These are phyloP conservation scores for Apaloderma vittatum DNA, from an alignment of 2,113 vertebrate genomes.

Conservation along the genomic window DNA sequence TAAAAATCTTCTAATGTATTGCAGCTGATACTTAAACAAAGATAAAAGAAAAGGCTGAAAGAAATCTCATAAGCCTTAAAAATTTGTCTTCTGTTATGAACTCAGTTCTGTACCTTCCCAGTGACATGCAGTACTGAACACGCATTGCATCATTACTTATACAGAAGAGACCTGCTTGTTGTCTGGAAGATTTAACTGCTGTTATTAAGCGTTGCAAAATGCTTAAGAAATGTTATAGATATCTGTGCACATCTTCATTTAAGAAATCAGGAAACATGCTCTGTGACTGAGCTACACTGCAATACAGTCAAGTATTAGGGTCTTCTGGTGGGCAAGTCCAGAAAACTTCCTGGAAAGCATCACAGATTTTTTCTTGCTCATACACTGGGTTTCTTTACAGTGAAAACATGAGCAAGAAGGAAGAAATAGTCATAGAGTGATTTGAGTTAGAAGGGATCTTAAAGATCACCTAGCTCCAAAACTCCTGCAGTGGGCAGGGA, in stretches of 20 bases:
- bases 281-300: neutral
- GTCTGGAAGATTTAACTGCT: neutral
- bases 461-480: too few species aligned
- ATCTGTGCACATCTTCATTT: neutral
- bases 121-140: neutral
- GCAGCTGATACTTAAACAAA: neutral
- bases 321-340: neutral
- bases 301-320: neutral
- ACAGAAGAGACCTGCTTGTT: neutral
- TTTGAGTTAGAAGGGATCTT: too few species aligned
- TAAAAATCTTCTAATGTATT: neutral
- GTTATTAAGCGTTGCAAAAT: neutral
- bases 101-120: neutral
- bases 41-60: neutral
- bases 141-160: neutral
- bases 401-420: neutral
- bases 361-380: neutral
- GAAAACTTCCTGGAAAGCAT: neutral
- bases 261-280: neutral
- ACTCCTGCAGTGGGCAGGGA: too few species aligned
- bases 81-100: neutral
- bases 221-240: neutral
- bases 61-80: neutral
- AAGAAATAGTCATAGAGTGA: neutral
- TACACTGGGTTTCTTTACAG: neutral